phyloP scores from a whole-genome alignment of 2,113 vertebrate species.

The Polyodon spathula region DNA sequence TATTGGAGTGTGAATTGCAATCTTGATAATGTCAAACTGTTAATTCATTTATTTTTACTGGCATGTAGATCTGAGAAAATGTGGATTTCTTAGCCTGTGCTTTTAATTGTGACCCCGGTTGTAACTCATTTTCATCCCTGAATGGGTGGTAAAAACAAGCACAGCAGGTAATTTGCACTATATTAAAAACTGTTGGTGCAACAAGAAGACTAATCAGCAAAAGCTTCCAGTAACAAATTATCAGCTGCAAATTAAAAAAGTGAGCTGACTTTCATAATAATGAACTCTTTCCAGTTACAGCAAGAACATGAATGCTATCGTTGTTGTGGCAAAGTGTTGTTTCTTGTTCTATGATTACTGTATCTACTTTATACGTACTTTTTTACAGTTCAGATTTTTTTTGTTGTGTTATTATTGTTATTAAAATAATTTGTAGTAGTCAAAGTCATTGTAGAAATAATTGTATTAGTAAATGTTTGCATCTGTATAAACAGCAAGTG shows the following conservation, averaged over 20 bases:
- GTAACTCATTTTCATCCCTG: constrained; percentile 77
- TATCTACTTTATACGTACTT: no score
- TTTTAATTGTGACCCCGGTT: constrained; percentile 69
- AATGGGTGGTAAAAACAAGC: constrained; percentile 85
- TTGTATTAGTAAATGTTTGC: no score
- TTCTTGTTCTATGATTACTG: no score
- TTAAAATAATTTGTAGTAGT: no score
- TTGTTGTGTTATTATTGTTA: no score
- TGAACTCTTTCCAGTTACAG: constrained; percentile 43
- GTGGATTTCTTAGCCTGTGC: constrained; percentile 57
- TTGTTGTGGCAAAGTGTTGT: no score
- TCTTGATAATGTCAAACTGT: constrained; percentile 78
- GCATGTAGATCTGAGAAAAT: constrained; percentile 55
- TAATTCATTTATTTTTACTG: constrained; percentile 57
- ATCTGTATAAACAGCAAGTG: no score
- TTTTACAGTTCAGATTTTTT: no score
- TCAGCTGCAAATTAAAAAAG: constrained; percentile 94
- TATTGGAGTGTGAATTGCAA: constrained; percentile 76
- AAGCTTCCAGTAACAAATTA: constrained; percentile 90
- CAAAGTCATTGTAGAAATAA: no score
- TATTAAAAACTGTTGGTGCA: constrained; percentile 90
- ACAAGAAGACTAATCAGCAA: constrained; percentile 84
- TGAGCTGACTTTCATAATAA: constrained; percentile 48
- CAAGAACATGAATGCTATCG: constrained; percentile 44
- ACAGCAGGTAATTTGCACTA: constrained; percentile 93